Conservation (phyloP, 1,140 invertebrate genomes). For the Drosophila arawakana region DNA sequence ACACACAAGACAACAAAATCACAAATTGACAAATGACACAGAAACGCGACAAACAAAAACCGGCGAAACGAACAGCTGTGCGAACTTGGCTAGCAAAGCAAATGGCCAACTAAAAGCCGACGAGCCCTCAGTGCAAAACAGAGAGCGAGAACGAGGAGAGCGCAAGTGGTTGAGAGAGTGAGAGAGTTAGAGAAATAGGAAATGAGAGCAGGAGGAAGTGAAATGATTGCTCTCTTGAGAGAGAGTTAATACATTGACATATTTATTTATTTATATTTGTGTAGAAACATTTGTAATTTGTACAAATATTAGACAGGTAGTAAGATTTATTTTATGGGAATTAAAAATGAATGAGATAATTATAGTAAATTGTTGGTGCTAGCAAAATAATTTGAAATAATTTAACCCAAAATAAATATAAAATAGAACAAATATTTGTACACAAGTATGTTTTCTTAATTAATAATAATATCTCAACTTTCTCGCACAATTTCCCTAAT, state of each 20-base stretch:
- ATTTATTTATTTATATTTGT: background rate
- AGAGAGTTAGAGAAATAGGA: background rate
- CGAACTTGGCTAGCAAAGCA: conserved; percentile 44
- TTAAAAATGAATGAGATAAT: no score
- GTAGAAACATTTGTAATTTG: conserved; percentile 7
- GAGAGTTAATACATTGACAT: conserved; percentile 3
- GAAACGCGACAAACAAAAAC: conserved; percentile 37
- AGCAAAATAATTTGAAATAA: no score
- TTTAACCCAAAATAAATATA: no score
- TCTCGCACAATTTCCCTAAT: no score
- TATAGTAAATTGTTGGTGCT: no score
- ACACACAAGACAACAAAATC: conserved; percentile 19
- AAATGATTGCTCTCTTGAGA: conserved; percentile 1
- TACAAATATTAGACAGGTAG: background rate
- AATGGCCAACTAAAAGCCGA: conserved; percentile 51
- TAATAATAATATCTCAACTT: no score
- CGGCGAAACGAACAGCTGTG: conserved; percentile 68
- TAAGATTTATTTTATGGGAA: background rate
- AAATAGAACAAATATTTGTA: no score
- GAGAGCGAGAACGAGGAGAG: conserved; percentile 17
- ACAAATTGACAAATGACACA: conserved; percentile 47
- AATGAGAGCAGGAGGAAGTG: conserved; percentile 9
- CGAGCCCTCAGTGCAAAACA: conserved; percentile 41
- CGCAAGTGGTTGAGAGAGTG: background rate
- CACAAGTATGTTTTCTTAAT: no score